Conservation (phyloP, 2,888 invertebrate genomes). For the Diabrotica balteata region DNA sequence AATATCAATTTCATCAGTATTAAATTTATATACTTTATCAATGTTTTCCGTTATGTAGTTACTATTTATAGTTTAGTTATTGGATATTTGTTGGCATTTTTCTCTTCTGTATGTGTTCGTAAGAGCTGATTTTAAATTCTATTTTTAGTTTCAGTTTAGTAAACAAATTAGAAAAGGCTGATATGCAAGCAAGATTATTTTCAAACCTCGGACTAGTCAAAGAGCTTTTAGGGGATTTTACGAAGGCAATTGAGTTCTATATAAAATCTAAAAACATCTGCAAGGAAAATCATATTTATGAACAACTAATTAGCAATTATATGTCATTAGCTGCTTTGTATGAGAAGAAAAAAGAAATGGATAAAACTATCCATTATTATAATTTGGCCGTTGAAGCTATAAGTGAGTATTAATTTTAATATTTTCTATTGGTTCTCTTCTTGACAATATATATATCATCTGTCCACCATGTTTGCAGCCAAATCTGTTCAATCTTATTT, state of each 20-base stretch:
- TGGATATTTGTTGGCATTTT: background rate
- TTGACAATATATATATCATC: background rate
- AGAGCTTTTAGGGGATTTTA: constrained; percentile 73
- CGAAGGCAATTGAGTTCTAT: constrained; percentile 72
- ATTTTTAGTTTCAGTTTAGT: constrained; percentile 63
- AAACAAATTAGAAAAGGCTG: constrained; percentile 74
- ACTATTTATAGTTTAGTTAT: too few species aligned
- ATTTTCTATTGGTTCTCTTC: background rate
- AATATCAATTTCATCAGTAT: too few species aligned
- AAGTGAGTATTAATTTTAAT: constrained; percentile 59
- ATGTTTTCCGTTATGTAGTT: too few species aligned
- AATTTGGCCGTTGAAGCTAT: constrained; percentile 78
- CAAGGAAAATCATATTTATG: constrained; percentile 72
- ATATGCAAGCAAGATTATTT: constrained; percentile 85
- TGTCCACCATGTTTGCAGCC: background rate
- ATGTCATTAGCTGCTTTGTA: constrained; percentile 72
- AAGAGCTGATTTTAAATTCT: too few species aligned
- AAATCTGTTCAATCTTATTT: too few species aligned
- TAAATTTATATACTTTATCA: too few species aligned
- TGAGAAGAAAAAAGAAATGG: constrained; percentile 68
- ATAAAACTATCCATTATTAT: constrained; percentile 71
- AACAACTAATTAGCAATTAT: constrained; percentile 78
- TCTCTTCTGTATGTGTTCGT: too few species aligned
- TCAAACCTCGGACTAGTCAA: constrained; percentile 86
- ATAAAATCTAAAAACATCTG: constrained; percentile 74